Base-by-base conservation (phyloP, 2,888 invertebrate genomes). In the Oscheius sp. region DNA sequence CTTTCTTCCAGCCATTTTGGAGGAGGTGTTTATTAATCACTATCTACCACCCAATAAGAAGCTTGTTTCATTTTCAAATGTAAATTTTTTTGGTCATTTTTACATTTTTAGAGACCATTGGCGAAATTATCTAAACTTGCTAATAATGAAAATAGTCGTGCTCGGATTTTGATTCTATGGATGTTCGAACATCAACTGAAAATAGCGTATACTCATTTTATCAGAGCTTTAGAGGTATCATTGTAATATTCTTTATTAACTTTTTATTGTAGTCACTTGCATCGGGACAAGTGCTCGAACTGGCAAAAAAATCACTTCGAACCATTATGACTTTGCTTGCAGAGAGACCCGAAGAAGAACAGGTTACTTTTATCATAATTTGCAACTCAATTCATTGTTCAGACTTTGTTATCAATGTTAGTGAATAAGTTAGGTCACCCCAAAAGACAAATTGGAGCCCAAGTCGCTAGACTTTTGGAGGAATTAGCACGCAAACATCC, bases 351-450 rank as follows among this genome's bases (percentile, higher is more conserved):
- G 94, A 95, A 86, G 91, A 92, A 85, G 94, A 94, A 87, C 91
- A 91, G 89, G 92, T 92, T 87, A 26, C 6, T 20, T 3, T 12
- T 14, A 1, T 22, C 9, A 20, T 63, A 12, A n/a, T 45, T 61
- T 22, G n/a, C 24, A 61, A 45, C 5, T 4, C 12, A n/a, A n/a
- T n/a, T n/a, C n/a, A 22, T n/a, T 56, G 64, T 79, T 30, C 65
- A 84, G 82, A 47, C 76, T 85, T 88, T 98, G 4, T 87, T 97
- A 1, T 89, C 91, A 0, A 90, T 92, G 85, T 88, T 98, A 51
- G 92, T 95, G 2, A 97, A 98, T 87, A 97, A 98, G 87, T 89
- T 98, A 9, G 97, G 97, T 12, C 97, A 98, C 88, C 95, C 96
- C 0, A 90, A 91, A 9, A 91, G 91, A 78, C 92, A 93, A 81